A percentile compares a stretch with the other conserved stretches of the same genome.
These are phyloP conservation scores for Tyrannus savana DNA, from an alignment of 2,113 vertebrate genomes.

Conservation along the genomic window DNA sequence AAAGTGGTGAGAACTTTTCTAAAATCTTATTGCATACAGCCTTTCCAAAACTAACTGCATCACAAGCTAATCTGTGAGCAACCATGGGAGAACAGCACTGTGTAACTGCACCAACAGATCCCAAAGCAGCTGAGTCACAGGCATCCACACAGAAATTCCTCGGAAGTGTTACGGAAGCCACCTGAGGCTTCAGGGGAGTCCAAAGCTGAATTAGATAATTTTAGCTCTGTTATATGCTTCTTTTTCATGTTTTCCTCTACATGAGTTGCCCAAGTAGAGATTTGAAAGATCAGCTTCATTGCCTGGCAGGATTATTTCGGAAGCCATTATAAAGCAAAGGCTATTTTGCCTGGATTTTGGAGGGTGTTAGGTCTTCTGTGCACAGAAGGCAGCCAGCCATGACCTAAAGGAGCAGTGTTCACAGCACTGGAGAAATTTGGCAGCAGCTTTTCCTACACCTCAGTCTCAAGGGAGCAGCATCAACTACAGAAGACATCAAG, in stretches of 20 bases:
- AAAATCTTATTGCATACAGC: neutral
- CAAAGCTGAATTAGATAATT: neutral
- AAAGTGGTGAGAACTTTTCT: neutral
- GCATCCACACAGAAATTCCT: neutral
- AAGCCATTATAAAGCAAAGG: neutral
- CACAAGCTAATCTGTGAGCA: neutral
- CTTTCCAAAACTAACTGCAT: neutral
- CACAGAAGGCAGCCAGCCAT: neutral
- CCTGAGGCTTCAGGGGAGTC: neutral
- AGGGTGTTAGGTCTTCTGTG: neutral
- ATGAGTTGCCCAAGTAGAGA: neutral
- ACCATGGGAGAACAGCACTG: neutral
- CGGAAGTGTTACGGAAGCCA: rapidly evolving
- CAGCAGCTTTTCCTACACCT: neutral
- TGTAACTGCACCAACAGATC: neutral
- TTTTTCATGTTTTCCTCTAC: neutral
- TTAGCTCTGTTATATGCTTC: neutral
- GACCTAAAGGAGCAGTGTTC: neutral
- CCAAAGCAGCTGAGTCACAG: neutral
- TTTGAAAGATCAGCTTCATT: neutral
- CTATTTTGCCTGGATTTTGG: neutral
- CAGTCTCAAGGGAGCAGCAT: neutral
- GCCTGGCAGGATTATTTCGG: neutral
- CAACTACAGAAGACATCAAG: neutral
- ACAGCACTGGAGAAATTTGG: neutral